Percentiles rank a stretch among this genome's conserved stretches.
phyloP scores from a whole-genome alignment of 1,140 invertebrate species.

The Trypoxylus dichotomus region DNA sequence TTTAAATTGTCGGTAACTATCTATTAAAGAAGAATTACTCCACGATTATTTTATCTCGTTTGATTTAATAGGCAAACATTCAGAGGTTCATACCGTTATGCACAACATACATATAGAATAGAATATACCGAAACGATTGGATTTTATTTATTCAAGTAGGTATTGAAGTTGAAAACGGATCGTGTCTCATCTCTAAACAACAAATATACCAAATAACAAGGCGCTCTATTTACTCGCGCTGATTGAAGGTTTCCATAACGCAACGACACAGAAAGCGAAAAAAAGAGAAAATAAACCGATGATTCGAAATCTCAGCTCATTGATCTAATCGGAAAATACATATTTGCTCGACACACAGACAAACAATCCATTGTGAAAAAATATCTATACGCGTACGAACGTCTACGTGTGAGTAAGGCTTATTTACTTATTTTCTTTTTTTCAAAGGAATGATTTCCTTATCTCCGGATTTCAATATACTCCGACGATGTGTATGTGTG shows the following conservation, averaged over 20 bases:
- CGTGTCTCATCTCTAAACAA: slow-evolving; percentile 14
- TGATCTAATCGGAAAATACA: slow-evolving; percentile 25
- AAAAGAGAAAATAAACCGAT: slow-evolving; percentile 17
- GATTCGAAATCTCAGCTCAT: slow-evolving; percentile 16
- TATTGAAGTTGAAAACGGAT: background rate
- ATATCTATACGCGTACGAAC: background rate
- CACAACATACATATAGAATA: background rate
- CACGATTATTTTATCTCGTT: no score
- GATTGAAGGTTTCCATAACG: slow-evolving; percentile 19
- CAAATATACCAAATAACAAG: slow-evolving; percentile 18
- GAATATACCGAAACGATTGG: background rate
- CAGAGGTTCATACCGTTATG: no score
- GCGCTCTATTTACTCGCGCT: slow-evolving; percentile 3
- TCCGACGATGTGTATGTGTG: background rate
- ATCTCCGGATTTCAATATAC: slow-evolving; percentile 1
- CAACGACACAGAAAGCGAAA: background rate
- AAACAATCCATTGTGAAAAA: slow-evolving; percentile 21
- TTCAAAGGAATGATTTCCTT: slow-evolving; percentile 7
- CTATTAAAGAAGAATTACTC: no score
- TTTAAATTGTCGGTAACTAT: no score
- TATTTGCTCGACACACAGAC: slow-evolving; percentile 6
- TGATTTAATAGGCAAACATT: no score
- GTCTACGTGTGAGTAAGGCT: background rate
- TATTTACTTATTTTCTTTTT: slow-evolving; percentile 22
- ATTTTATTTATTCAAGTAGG: slow-evolving; percentile 1